Evolutionary conservation across 2,797 vertebrate species (phyloP).

Genomic region (Pristis pectinata): DNA sequence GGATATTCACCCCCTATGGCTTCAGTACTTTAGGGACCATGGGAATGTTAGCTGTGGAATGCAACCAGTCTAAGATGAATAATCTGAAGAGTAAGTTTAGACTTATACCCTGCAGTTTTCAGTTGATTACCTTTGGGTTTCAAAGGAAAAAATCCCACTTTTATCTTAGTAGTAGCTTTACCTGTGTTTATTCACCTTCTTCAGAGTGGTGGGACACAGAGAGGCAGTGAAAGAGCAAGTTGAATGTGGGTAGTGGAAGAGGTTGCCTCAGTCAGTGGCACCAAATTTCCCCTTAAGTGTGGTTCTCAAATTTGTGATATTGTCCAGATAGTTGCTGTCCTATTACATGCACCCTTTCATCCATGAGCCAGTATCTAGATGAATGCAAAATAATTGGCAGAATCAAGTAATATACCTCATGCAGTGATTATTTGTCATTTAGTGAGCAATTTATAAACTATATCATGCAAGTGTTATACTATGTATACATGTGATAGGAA

Average conservation of each 20-base stretch:
- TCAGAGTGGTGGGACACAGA: background rate
- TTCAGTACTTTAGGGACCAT: conserved; percentile 17
- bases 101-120: background rate
- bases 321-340: background rate
- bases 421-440: background rate
- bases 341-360: background rate
- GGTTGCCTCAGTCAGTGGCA: background rate
- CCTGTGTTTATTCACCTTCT: background rate
- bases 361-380: background rate
- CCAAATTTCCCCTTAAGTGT: background rate
- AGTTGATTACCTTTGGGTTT: background rate
- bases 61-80: background rate
- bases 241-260: background rate
- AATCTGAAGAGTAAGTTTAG: background rate
- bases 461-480: too few species aligned
- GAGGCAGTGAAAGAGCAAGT: too few species aligned
- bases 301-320: background rate
- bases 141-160: background rate
- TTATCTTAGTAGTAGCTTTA: background rate
- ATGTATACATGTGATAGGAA: background rate
- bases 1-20: background rate
- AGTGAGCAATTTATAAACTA: background rate
- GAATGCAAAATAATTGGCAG: background rate
- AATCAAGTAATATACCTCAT: background rate
- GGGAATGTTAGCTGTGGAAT: conserved; percentile 34